Evolutionary conservation across 2,888 invertebrate species (phyloP).

Genomic region (Polydrusus cervinus): DNA sequence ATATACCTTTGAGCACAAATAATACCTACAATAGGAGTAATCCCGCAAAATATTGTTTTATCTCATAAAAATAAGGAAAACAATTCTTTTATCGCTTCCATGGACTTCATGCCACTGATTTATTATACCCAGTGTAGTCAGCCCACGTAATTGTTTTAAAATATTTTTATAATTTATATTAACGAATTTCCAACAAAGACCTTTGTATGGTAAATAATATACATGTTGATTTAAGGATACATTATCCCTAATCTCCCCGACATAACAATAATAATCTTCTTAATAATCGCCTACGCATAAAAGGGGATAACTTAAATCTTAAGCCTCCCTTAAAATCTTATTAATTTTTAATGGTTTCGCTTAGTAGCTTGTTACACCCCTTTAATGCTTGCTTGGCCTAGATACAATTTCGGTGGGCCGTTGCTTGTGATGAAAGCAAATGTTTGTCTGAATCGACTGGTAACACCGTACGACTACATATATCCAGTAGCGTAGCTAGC

Average conservation of each 20-base stretch:
- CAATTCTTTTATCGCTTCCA: too few species aligned
- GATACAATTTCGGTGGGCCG: slow-evolving; percentile 9
- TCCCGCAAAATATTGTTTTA: too few species aligned
- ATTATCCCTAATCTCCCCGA: slow-evolving; percentile 28
- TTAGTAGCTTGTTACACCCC: slow-evolving; percentile 36
- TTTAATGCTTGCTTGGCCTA: slow-evolving; percentile 29
- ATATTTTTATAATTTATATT: too few species aligned
- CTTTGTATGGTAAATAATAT: slow-evolving; percentile 1
- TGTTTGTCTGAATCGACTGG: slow-evolving; percentile 3
- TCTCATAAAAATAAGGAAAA: too few species aligned
- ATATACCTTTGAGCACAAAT: too few species aligned
- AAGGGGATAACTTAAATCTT: slow-evolving; percentile 47
- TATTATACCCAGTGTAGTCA: too few species aligned
- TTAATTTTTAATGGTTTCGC: slow-evolving; percentile 25
- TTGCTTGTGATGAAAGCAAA: slow-evolving; percentile 13
- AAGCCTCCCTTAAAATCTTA: slow-evolving; percentile 46
- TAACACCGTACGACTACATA: neutral
- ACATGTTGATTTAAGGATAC: slow-evolving; percentile 21
- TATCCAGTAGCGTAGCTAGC: too few species aligned
- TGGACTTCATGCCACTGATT: too few species aligned
- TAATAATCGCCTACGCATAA: slow-evolving; percentile 43
- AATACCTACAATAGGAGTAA: too few species aligned
- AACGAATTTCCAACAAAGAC: too few species aligned
- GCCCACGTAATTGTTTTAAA: too few species aligned
- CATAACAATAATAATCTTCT: slow-evolving; percentile 45